Conservation (phyloP, 2,797 vertebrate species). For the Acanthornis magna region DNA sequence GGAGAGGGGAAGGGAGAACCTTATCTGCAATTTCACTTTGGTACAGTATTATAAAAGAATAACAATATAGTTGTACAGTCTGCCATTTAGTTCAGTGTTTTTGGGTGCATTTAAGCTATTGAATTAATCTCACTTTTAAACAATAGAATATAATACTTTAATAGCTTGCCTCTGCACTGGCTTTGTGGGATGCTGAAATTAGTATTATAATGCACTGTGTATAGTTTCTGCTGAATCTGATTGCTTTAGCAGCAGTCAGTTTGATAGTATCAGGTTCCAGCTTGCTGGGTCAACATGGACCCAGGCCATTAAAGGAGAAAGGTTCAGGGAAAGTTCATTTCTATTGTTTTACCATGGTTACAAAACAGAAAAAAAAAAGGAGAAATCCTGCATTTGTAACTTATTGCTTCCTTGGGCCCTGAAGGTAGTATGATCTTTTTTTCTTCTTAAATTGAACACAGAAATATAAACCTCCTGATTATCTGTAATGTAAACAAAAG, state of each 20-base stretch:
- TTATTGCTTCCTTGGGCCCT: slow-evolving; percentile 80
- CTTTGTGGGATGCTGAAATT: slow-evolving; percentile 88
- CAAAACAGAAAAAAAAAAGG: slow-evolving; percentile 82
- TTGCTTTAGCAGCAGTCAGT: slow-evolving; percentile 92
- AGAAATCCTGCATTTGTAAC: slow-evolving; percentile 85
- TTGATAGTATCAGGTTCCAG: slow-evolving; percentile 95
- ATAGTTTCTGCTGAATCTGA: slow-evolving; percentile 94
- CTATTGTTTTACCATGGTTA: slow-evolving; percentile 95
- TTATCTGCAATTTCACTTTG: slow-evolving; percentile 70
- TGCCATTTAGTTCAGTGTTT: slow-evolving; percentile 64
- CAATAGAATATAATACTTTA: slow-evolving; percentile 87
- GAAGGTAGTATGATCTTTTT: slow-evolving; percentile 78
- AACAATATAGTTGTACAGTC: slow-evolving; percentile 65
- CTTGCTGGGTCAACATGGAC: slow-evolving; percentile 92
- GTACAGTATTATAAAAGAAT: slow-evolving; percentile 67
- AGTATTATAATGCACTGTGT: slow-evolving; percentile 83
- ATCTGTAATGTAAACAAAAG: slow-evolving; percentile 78
- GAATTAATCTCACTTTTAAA: slow-evolving; percentile 83
- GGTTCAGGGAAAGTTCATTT: slow-evolving; percentile 99
- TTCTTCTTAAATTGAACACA: slow-evolving; percentile 83
- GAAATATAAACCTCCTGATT: slow-evolving; percentile 79
- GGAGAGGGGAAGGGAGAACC: slow-evolving; percentile 43
- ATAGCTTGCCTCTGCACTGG: slow-evolving; percentile 83
- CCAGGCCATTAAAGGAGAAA: slow-evolving; percentile 92
- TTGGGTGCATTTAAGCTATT: slow-evolving; percentile 69